Evolutionary conservation across 2,888 invertebrate species (phyloP).

Genomic region (Cryptus viduatorius): DNA sequence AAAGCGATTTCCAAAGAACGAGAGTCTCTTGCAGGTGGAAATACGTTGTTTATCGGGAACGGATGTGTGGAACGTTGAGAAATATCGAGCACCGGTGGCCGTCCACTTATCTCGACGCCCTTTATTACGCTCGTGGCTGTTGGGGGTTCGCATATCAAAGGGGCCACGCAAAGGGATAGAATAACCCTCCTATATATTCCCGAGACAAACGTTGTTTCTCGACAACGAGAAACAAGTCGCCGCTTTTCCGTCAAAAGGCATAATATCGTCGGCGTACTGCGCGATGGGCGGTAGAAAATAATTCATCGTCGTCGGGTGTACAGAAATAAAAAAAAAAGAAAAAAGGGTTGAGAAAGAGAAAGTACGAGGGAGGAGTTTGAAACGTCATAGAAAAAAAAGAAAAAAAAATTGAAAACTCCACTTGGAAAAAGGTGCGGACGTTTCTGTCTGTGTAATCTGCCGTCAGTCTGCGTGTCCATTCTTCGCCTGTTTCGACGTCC

Average conservation of each 20-base stretch:
- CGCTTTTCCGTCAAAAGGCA: slow-evolving; percentile 31
- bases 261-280: slow-evolving; percentile 11
- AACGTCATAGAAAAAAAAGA: not conserved
- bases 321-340: slow-evolving; percentile 18
- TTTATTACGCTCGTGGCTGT: slow-evolving; percentile 47
- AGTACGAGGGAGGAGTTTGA: slow-evolving; percentile 7
- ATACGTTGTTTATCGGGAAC: slow-evolving; percentile 3
- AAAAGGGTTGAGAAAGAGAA: slow-evolving; percentile 48
- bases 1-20: not conserved
- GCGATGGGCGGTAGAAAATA: slow-evolving; percentile 44
- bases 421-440: slow-evolving; percentile 4
- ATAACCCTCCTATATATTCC: not conserved
- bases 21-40: slow-evolving; percentile 9
- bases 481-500: not conserved
- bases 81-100: slow-evolving; percentile 33
- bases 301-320: slow-evolving; percentile 45
- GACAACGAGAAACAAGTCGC: slow-evolving; percentile 30
- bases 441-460: not conserved
- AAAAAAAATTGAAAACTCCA: slow-evolving; percentile 16
- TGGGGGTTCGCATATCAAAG: slow-evolving; percentile 47
- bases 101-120: slow-evolving; percentile 54
- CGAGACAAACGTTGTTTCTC: slow-evolving; percentile 8
- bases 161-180: slow-evolving; percentile 17
- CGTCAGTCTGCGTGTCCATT: slow-evolving; percentile 4
- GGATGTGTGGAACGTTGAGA: not conserved